phyloP scores from a whole-genome alignment of 2,888 invertebrate species.

The Orthosia gracilis region DNA sequence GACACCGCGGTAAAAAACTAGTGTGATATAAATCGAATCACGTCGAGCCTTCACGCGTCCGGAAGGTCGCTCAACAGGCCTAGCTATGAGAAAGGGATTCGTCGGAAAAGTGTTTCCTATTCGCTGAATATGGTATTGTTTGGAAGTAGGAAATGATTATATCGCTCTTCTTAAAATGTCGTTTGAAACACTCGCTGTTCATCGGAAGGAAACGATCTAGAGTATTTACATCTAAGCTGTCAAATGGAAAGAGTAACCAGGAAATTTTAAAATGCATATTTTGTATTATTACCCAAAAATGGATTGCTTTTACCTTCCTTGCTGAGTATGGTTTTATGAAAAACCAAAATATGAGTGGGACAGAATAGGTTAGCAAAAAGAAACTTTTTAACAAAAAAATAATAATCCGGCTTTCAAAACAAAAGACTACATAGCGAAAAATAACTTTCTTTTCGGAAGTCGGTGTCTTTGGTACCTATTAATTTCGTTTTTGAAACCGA shows the following conservation, averaged over 20 bases:
- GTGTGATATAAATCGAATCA: too few species aligned
- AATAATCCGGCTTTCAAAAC: too few species aligned
- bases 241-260: background rate
- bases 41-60: too few species aligned
- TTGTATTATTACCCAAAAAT: background rate
- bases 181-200: conserved; percentile 25
- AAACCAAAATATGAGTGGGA: too few species aligned
- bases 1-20: too few species aligned
- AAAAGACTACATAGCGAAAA: too few species aligned
- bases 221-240: background rate
- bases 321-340: background rate
- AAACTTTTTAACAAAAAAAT: too few species aligned
- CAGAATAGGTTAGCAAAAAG: too few species aligned
- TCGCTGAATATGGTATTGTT: conserved; percentile 41
- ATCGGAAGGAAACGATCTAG: conserved; percentile 27
- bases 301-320: background rate
- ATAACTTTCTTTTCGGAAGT: too few species aligned
- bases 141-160: conserved; percentile 53
- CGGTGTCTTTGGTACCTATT: too few species aligned
- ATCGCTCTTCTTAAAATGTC: conserved; percentile 13
- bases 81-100: conserved; percentile 26
- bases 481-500: too few species aligned
- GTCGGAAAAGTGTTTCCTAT: conserved; percentile 36
- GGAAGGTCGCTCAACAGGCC: background rate
- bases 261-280: background rate